Percentiles rank a stretch among this genome's conserved stretches.
Evolutionary conservation across 2,797 vertebrate species (phyloP).

Genomic region (Gymnothorax reevesii): DNA sequence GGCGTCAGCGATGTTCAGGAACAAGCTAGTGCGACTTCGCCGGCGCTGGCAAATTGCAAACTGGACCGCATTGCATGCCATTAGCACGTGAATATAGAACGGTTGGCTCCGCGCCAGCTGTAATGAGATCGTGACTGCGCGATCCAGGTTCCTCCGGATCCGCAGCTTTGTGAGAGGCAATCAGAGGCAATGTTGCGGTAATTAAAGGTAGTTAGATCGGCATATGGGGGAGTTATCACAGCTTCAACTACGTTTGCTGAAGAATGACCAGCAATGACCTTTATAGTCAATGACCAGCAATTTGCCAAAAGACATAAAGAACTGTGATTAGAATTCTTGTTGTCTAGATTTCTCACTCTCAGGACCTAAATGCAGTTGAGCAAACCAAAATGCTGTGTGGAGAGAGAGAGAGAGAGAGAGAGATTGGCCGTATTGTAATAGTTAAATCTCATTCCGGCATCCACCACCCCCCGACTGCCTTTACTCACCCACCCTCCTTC

Average conservation of each 20-base stretch:
- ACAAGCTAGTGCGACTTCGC: slow-evolving; percentile 4
- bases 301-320: slow-evolving; percentile 39
- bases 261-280: too few relatives aligned
- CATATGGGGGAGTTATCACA: background rate
- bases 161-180: background rate
- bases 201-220: background rate
- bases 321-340: too few relatives aligned
- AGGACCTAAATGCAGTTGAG: slow-evolving; percentile 13
- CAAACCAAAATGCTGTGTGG: slow-evolving; percentile 43
- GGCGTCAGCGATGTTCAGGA: slow-evolving; percentile 18
- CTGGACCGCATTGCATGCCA: background rate
- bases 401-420: slow-evolving; percentile 32
- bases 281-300: slow-evolving; percentile 10
- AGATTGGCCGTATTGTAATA: slow-evolving; percentile 40
- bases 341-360: background rate
- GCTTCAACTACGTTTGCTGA: background rate
- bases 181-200: background rate
- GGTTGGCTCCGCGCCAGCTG: background rate
- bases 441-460: slow-evolving; percentile 46
- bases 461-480: slow-evolving; percentile 50
- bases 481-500: slow-evolving; percentile 56
- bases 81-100: background rate
- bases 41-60: slow-evolving; percentile 25
- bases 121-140: slow-evolving; percentile 19
- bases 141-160: slow-evolving; percentile 15